phyloP scores from a whole-genome alignment of 2,113 vertebrate genomes.

The Mystacornis crossleyi region DNA sequence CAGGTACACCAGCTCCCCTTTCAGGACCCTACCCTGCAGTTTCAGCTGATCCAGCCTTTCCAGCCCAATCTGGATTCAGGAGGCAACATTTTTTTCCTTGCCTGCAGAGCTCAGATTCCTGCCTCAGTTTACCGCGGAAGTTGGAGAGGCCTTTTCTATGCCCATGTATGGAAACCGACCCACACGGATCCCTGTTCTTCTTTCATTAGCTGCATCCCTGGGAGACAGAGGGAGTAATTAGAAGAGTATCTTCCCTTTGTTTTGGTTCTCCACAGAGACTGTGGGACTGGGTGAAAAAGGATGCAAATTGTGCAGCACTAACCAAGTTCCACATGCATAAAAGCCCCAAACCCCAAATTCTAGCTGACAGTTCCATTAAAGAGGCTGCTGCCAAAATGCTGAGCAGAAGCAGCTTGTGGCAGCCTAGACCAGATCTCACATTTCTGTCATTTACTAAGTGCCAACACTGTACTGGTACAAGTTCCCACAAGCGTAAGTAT shows the following conservation, averaged over 20 bases:
- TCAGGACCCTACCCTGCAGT: conserved; percentile 60
- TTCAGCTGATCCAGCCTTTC: conserved; percentile 60
- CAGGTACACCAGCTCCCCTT: conserved; percentile 16
- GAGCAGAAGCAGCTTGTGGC: neutral
- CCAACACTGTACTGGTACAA: neutral
- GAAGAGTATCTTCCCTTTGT: conserved; percentile 39
- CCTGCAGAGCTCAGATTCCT: conserved; percentile 63
- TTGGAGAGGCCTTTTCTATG: conserved; percentile 66
- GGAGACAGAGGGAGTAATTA: conserved; percentile 71
- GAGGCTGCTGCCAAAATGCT: neutral
- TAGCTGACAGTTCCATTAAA: neutral
- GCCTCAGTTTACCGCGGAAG: conserved; percentile 60
- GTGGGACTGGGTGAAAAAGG: conserved; percentile 24
- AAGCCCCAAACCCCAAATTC: conserved; percentile 24
- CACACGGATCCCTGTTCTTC: conserved; percentile 67
- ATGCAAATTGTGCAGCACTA: neutral
- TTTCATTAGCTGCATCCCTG: conserved; percentile 66
- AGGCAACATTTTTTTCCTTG: conserved; percentile 59
- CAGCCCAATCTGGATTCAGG: conserved; percentile 63
- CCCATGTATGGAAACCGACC: conserved; percentile 66
- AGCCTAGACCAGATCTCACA: neutral
- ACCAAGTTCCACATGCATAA: conserved; percentile 29
- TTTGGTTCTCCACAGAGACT: conserved; percentile 53
- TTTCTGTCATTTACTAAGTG: neutral
- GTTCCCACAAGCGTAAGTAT: neutral